Percentiles rank a stretch among this genome's conserved stretches.
phyloP scores from a whole-genome alignment of 1,140 invertebrate genomes.

The Sesamia nonagrioides region DNA sequence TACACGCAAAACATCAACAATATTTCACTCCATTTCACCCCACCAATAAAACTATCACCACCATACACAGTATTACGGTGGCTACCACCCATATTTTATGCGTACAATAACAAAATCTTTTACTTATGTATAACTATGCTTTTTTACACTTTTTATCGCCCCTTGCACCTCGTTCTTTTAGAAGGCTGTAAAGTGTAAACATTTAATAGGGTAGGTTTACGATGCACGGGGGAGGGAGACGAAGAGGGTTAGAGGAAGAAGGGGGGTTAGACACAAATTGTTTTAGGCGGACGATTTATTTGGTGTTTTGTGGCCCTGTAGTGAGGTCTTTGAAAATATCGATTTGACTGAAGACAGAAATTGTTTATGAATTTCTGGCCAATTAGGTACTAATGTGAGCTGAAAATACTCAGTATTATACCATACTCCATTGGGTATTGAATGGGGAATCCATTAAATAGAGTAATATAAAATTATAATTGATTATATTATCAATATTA shows the following conservation, averaged over 20 bases:
- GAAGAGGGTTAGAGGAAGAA: slow-evolving; percentile 50
- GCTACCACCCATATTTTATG: slow-evolving; percentile 22
- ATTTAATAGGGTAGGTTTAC: slow-evolving; percentile 81
- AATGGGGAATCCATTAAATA: background rate
- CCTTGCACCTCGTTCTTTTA: slow-evolving; percentile 40
- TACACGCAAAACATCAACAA: background rate
- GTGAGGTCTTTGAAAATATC: background rate
- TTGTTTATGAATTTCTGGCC: no score
- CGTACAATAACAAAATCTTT: slow-evolving; percentile 22
- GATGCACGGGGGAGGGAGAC: slow-evolving; percentile 59
- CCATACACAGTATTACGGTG: background rate
- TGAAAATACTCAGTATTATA: no score
- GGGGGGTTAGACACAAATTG: slow-evolving; percentile 41
- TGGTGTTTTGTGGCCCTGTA: slow-evolving; percentile 28
- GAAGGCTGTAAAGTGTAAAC: slow-evolving; percentile 76
- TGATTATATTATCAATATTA: background rate
- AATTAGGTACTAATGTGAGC: no score
- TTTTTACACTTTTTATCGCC: slow-evolving; percentile 37
- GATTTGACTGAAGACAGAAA: background rate
- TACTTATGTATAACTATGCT: background rate
- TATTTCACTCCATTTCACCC: background rate
- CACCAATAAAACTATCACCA: slow-evolving; percentile 40
- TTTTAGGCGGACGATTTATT: slow-evolving; percentile 38
- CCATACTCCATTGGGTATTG: background rate
- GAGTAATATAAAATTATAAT: background rate